Evolutionary conservation across 2,888 invertebrate species (phyloP).

Genomic region (Agapetus fuscipes): DNA sequence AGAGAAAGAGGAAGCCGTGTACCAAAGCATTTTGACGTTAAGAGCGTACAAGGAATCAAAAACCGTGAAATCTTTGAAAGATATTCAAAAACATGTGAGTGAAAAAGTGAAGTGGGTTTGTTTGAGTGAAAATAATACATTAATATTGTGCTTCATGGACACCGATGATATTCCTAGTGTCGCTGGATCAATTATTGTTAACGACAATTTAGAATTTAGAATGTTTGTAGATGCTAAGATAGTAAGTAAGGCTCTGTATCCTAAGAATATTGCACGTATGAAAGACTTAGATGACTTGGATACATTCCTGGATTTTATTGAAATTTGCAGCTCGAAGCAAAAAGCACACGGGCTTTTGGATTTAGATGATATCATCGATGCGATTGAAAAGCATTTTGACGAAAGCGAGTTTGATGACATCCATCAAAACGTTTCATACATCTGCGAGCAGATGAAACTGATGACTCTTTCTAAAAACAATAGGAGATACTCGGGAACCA

Average conservation of each 20-base stretch:
- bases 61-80: background rate
- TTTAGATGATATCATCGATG: constrained; percentile 2
- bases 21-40: background rate
- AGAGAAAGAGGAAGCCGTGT: background rate
- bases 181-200: too few relatives aligned
- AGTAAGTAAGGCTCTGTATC: constrained; percentile 1
- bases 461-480: background rate
- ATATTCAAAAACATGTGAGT: constrained; percentile 1
- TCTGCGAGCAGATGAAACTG: constrained; percentile 1
- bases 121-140: background rate
- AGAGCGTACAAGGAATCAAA: background rate
- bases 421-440: too few relatives aligned
- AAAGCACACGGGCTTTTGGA: background rate
- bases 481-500: constrained; percentile 1
- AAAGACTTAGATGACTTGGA: background rate
- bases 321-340: background rate
- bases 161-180: too few relatives aligned
- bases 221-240: constrained; percentile 2
- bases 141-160: too few relatives aligned
- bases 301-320: background rate
- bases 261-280: background rate
- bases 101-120: background rate
- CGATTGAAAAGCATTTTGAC: background rate
- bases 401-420: background rate
- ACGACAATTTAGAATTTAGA: background rate